Percentiles rank a stretch among this genome's conserved stretches.
These are phyloP conservation scores for Sebastes diploproa DNA, from an alignment of 2,797 vertebrate genomes.

Conservation along the genomic window DNA sequence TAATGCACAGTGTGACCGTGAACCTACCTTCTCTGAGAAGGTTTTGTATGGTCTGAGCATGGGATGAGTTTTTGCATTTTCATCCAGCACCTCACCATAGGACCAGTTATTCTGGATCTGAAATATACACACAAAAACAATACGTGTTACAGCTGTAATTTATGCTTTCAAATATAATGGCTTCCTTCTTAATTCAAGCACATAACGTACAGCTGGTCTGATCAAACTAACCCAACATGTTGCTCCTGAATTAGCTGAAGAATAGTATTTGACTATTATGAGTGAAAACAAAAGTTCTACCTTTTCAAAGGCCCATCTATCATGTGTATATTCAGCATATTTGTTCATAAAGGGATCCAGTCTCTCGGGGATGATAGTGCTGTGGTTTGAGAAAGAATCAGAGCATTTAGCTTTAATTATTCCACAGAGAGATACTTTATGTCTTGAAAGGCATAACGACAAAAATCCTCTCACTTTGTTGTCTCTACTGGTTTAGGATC, in stretches of 20 bases:
- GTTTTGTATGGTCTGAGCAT: constrained; percentile 97
- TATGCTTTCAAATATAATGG: background rate
- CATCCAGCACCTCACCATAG: constrained; percentile 90
- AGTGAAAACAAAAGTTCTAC: constrained; percentile 61
- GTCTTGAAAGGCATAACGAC: background rate
- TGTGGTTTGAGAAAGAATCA: constrained; percentile 54
- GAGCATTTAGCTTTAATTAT: background rate
- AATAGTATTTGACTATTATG: background rate
- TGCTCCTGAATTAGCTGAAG: background rate
- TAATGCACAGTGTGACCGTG: background rate
- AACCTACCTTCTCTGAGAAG: constrained; percentile 92
- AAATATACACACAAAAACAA: constrained; percentile 6
- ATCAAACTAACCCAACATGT: background rate
- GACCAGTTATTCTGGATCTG: constrained; percentile 97
- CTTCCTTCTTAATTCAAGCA: background rate
- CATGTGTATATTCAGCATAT: constrained; percentile 93
- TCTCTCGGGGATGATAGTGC: constrained; percentile 94
- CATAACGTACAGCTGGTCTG: background rate
- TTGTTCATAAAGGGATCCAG: constrained; percentile 93
- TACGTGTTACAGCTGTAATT: background rate
- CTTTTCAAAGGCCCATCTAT: constrained; percentile 97
- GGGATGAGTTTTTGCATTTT: constrained; percentile 92
- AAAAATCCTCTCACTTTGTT: constrained; percentile 85
- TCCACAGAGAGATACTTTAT: background rate
- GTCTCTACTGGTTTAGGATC: constrained; percentile 96